Base-by-base conservation (phyloP, 2,888 invertebrate genomes). In the Aleiodes alternator region DNA sequence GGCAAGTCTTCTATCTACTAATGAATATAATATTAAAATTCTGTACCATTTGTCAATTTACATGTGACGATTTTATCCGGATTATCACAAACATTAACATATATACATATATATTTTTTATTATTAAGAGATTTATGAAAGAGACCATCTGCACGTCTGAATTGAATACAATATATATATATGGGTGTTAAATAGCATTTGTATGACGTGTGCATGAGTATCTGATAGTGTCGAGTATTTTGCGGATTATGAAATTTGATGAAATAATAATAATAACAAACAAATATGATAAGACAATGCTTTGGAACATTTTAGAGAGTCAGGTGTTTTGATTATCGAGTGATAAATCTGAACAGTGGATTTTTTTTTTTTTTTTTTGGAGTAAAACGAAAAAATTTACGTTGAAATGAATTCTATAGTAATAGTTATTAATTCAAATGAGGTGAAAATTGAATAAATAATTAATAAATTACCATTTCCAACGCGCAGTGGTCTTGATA, bases 381-480 rank as follows among this genome's bases (percentile, higher is more conserved):
- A 53, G 14, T 16, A 53, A 34, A 1, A 23, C 23, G 23, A 34
- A 34, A 34, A 4, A 6, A 3, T 34, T 34, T 0, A 34, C 34
- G 6, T 34, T 6, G 3, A 34, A 23, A 1, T 2, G 2, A 23
- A 23, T 23, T 23, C 2, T 23, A 23, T 23, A 23, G 23, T 50
- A 16, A 66, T 50, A 9, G 0, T 50, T 50, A 50, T 23, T 9
- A 11, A 14, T 38, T 34, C 53, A 72, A 16, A 9, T 59, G 14
- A 29, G 31, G 29, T 48, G 48, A 56, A 57, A 68, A 11, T 6
- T n/a, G 34, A 23, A 31, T 31, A 9, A 68, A 9, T n/a, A 16
- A 16, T 9, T 31, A 16, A 34, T 64, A 48, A 76, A 77, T 78
- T 75, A 80, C 80, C 80, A 80, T 79, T 76, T 78, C 80, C 76